Conservation (phyloP, 2,113 vertebrate species). For the Heptranchias perlo region DNA sequence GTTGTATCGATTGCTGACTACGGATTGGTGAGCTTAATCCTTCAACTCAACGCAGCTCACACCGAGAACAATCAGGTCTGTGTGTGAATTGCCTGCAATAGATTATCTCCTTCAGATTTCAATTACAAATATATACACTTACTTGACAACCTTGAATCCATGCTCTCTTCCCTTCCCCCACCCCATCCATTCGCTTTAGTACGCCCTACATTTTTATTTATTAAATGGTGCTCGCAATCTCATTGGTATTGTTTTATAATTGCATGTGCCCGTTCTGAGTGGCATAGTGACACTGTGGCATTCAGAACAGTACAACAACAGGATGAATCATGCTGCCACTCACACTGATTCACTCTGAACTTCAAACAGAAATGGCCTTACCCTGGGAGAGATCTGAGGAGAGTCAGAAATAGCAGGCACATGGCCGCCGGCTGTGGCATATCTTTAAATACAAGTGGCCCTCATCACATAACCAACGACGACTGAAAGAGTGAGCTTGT, state of each 20-base stretch:
- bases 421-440: neutral
- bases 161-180: neutral
- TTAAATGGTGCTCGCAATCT: neutral
- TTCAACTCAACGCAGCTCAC: neutral
- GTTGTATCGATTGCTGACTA: neutral
- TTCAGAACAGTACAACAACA: neutral
- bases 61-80: neutral
- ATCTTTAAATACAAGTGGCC: neutral
- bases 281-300: neutral
- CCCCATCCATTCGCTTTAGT: neutral
- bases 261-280: neutral
- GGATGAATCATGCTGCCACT: neutral
- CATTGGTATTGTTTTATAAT: slow-evolving; percentile 7
- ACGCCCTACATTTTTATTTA: neutral
- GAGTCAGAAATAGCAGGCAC: neutral
- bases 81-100: neutral
- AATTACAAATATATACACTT: slow-evolving; percentile 24
- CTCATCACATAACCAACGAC: neutral
- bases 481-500: neutral
- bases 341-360: neutral
- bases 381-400: neutral
- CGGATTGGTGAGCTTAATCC: neutral
- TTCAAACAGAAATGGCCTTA: slow-evolving; percentile 23
- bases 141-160: neutral
- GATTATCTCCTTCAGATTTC: neutral